Evolutionary conservation across 2,113 vertebrate genomes (phyloP), one percentile per base, ranked within the genome.

Genomic region (Heterochromis multidens): DNA sequence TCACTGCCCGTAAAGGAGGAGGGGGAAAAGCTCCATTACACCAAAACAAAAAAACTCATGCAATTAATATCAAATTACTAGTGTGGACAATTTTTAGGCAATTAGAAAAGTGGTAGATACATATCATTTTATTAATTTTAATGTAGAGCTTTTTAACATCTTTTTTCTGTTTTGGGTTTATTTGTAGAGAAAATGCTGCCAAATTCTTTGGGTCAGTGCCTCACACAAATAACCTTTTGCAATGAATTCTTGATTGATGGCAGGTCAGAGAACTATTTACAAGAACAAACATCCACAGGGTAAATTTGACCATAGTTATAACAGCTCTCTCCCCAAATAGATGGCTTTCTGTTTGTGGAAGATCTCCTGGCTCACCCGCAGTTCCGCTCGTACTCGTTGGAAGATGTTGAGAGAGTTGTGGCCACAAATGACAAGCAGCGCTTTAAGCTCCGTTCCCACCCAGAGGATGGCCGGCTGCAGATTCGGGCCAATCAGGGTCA

Each of bases 401-500:
- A 95, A 11, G 97, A 99, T 0, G 70, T 99, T 3, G 83, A 96
- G 77, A 95, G 94, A 1, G 96, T 98, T 5, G 97, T 97, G 80
- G 92, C 95, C 40, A 95, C 91, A 56, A 96, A 96, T 40, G 95
- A 93, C 85, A 98, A 99, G 85, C 96, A 97, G 91, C 95, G 97
- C 7, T 98, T 97, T 33, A 94, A 96, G 79, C 90, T 98, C 12
- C 80, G 86, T 57, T 81, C 86, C 0, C 95, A 96, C 63, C 94
- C 95, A 0, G 92, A 93, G 7, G 58, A 94, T 6, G 95, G 96
- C 1, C 95, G 91, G 10, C 89, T 95, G 49, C 96, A 96, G 91
- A 97, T 99, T 85, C 93, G 97, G 10, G 97, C 97, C 87, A 98
- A 97, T 92, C 98, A 99, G 91, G 98, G 98, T 4, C 98, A 98